A percentile compares a stretch with the other conserved stretches of the same genome.
Evolutionary conservation across 92 coral and sea anemone species (phyloP).

Genomic region (Phymanthus crucifer): DNA sequence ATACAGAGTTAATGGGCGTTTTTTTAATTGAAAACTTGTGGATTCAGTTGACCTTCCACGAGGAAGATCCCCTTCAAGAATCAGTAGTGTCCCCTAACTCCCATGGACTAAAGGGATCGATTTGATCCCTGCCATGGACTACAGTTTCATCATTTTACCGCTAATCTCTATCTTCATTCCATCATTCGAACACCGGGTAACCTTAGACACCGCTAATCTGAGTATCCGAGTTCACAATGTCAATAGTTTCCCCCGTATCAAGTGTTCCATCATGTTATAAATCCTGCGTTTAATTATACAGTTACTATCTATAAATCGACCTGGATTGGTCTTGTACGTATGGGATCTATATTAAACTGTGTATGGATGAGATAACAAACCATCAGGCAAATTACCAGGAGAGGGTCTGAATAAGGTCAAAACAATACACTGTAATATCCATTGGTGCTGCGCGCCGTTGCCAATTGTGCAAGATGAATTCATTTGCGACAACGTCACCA

Average conservation of each 20-base stretch:
- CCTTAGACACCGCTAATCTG: background rate
- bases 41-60: background rate
- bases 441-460: background rate
- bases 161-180: background rate
- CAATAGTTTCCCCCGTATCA: background rate
- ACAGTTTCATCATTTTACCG: background rate
- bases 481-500: background rate
- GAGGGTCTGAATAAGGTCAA: constrained; percentile 1
- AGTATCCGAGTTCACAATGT: background rate
- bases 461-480: background rate
- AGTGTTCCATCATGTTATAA: background rate
- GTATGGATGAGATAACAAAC: constrained; percentile 11
- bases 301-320: constrained; percentile 18
- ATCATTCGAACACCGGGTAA: background rate
- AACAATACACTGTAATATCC: background rate
- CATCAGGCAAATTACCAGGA: background rate
- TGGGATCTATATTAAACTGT: constrained; percentile 15
- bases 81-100: background rate
- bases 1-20: no score
- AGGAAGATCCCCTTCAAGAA: background rate
- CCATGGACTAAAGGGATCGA: background rate
- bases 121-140: background rate
- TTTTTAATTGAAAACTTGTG: constrained; percentile 2
- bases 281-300: background rate
- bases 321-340: constrained; percentile 11